phyloP scores from a whole-genome alignment of 2,888 invertebrate species.

The Cynaeus angustus region DNA sequence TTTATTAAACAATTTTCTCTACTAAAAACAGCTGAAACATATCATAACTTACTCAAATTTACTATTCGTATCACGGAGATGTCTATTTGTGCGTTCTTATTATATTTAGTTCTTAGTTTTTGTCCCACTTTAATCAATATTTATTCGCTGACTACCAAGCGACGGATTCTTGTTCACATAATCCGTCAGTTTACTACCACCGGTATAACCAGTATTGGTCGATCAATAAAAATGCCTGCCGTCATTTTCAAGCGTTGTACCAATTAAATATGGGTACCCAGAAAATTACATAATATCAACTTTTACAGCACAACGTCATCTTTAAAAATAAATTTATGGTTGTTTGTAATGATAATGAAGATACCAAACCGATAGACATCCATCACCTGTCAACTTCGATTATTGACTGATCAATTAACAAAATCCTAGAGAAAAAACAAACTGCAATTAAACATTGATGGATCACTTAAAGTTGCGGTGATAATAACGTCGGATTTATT shows the following conservation, averaged over 20 bases:
- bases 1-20: no score
- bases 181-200: conserved; percentile 27
- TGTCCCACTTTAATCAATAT: no score
- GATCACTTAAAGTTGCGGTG: neutral
- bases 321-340: conserved; percentile 13
- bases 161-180: conserved; percentile 5
- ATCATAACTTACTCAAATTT: no score
- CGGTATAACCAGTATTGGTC: conserved; percentile 36
- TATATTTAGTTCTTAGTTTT: no score
- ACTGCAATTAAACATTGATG: neutral
- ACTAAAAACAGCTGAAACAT: no score
- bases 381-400: conserved; percentile 7
- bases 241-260: conserved; percentile 35
- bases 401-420: conserved; percentile 1
- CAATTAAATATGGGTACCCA: conserved; percentile 35
- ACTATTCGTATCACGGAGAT: no score
- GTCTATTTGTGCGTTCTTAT: no score
- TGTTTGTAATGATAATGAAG: neutral
- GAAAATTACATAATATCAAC: conserved; percentile 8
- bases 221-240: conserved; percentile 40
- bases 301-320: neutral
- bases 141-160: no score
- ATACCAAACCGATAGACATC: conserved; percentile 2
- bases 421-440: neutral
- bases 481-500: no score